These are phyloP conservation scores for Pyrocoelia pectoralis DNA, from an alignment of 2,888 invertebrate genomes.

Conservation along the genomic window DNA sequence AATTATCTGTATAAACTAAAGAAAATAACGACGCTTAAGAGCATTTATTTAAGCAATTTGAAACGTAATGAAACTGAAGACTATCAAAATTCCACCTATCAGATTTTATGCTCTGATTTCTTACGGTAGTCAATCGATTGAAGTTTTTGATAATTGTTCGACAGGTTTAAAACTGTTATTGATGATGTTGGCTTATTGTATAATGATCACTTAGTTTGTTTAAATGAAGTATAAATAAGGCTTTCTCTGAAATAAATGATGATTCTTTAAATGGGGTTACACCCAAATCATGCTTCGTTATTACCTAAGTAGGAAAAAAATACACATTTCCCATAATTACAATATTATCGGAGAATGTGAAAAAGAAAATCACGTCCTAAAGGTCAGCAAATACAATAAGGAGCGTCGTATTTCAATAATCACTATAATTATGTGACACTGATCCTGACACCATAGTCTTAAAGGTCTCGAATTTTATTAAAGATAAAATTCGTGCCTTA, in stretches of 20 bases:
- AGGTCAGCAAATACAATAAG: conserved; percentile 39
- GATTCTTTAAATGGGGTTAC: not conserved
- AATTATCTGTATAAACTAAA: conserved; percentile 24
- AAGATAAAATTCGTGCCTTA: conserved; percentile 42
- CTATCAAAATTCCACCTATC: conserved; percentile 36
- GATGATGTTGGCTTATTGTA: conserved; percentile 34
- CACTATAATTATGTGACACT: conserved; percentile 42
- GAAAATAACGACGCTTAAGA: conserved; percentile 22
- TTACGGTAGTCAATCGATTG: conserved; percentile 35
- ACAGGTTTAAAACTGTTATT: conserved; percentile 39
- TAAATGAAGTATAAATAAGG: conserved; percentile 22
- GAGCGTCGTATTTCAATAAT: conserved; percentile 41
- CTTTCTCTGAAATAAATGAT: not conserved
- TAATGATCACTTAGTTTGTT: conserved; percentile 34
- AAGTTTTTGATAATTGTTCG: conserved; percentile 39
- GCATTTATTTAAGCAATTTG: not conserved
- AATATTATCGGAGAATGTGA: conserved; percentile 27
- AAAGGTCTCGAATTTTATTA: conserved; percentile 39
- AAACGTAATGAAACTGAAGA: conserved; percentile 20
- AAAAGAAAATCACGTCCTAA: conserved; percentile 39
- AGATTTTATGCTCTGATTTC: conserved; percentile 31
- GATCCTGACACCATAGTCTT: conserved; percentile 37
- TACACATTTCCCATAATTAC: conserved; percentile 36
- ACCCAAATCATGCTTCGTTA: conserved; percentile 6
- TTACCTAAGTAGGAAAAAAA: conserved; percentile 15